Evolutionary conservation across 2,888 invertebrate species (phyloP).

Genomic region (Drosophila birchii): DNA sequence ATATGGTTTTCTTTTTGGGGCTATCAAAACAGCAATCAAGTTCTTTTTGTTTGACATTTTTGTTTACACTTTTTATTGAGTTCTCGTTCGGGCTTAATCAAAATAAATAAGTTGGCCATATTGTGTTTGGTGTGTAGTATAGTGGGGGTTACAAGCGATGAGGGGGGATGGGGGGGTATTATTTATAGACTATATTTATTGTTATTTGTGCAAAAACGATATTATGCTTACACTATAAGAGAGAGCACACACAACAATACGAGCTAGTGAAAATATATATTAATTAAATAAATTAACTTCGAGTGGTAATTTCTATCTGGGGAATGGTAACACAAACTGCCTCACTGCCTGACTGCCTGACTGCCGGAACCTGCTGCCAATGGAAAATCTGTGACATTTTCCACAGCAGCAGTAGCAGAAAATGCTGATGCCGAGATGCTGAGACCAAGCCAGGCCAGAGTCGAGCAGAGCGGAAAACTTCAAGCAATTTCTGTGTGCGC

Average conservation of each 20-base stretch:
- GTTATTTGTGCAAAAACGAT: conserved; percentile 77
- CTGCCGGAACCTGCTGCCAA: conserved; percentile 51
- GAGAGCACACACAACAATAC: conserved; percentile 40
- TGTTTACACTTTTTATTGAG: conserved; percentile 68
- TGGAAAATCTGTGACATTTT: conserved; percentile 56
- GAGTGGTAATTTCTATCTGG: conserved; percentile 74
- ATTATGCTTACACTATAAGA: conserved; percentile 40
- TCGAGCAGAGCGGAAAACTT: conserved; percentile 52
- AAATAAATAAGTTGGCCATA: conserved; percentile 73
- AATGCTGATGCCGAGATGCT: conserved; percentile 20
- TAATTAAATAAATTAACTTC: conserved; percentile 77
- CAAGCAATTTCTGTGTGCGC: conserved; percentile 48
- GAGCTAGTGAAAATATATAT: conserved; percentile 76
- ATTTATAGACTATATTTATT: conserved; percentile 43
- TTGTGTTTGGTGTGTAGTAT: conserved; percentile 32
- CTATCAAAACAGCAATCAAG: conserved; percentile 72
- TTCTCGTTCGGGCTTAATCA: conserved; percentile 74
- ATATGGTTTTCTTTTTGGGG: conserved; percentile 53
- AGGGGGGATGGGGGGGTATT: no score
- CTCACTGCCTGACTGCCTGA: conserved; percentile 21
- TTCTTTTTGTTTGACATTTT: conserved; percentile 52
- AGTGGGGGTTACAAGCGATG: conserved; percentile 31
- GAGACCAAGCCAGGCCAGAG: conserved; percentile 11
- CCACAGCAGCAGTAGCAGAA: conserved; percentile 24
- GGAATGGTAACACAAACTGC: conserved; percentile 73